Conservation (phyloP, 1,140 invertebrate species). For the Sipha flava region DNA sequence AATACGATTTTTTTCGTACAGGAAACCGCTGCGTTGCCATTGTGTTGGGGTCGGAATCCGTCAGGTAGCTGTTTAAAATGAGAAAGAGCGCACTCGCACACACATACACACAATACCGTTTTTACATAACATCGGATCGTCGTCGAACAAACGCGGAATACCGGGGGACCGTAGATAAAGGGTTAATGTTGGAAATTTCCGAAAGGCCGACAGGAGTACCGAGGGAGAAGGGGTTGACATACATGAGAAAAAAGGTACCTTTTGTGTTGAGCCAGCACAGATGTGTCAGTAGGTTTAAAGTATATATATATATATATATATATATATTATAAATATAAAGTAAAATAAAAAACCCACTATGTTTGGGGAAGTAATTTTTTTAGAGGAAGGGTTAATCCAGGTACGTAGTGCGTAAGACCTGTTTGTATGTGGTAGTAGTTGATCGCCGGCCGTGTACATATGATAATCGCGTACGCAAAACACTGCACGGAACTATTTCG, state of each 20-base stretch:
- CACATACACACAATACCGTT: neutral
- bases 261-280: slow-evolving; percentile 20
- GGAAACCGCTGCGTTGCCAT: slow-evolving; percentile 18
- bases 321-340: neutral
- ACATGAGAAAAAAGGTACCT: slow-evolving; percentile 32
- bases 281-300: slow-evolving; percentile 24
- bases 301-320: too few relatives aligned
- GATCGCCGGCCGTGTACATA: neutral
- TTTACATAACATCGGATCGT: slow-evolving; percentile 31
- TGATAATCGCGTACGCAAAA: neutral
- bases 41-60: slow-evolving; percentile 13
- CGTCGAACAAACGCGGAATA: slow-evolving; percentile 13
- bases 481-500: neutral
- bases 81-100: neutral
- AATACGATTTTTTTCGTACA: neutral
- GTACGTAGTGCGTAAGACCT: slow-evolving; percentile 25
- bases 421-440: slow-evolving; percentile 17
- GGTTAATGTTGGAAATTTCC: slow-evolving; percentile 24
- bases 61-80: slow-evolving; percentile 32
- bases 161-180: slow-evolving; percentile 22
- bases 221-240: slow-evolving; percentile 10
- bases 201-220: neutral
- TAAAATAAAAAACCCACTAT: neutral
- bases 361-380: slow-evolving; percentile 28
- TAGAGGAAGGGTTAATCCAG: slow-evolving; percentile 31